A percentile compares a stretch with the other conserved stretches of the same genome.
phyloP scores from a whole-genome alignment of 2,113 vertebrate genomes.

The Bungarus multicinctus region DNA sequence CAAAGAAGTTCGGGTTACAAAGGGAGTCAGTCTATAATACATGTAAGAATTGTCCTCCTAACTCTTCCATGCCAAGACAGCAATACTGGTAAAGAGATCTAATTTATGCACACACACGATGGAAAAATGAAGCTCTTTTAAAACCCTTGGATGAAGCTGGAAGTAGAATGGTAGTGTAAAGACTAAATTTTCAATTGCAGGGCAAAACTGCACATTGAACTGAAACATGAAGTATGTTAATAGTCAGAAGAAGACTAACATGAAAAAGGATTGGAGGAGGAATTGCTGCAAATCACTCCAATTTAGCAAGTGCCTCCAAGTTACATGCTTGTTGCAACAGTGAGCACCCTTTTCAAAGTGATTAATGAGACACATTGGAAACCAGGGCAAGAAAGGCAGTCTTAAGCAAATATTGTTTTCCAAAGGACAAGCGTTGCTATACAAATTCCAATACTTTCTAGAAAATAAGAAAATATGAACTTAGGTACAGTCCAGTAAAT shows the following conservation, averaged over 20 bases:
- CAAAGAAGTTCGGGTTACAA: neutral
- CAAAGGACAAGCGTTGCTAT: neutral
- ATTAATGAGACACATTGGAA: neutral
- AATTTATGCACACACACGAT: neutral
- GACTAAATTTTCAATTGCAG: neutral
- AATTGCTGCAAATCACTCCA: slow-evolving; percentile 1
- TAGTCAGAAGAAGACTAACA: neutral
- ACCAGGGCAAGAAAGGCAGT: neutral
- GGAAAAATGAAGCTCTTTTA: neutral
- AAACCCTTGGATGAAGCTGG: neutral
- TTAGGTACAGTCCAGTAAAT: neutral
- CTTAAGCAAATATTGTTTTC: neutral
- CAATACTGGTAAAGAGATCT: neutral
- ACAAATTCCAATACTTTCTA: neutral
- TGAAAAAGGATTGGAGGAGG: neutral
- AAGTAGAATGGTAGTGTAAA: neutral
- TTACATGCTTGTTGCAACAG: slow-evolving; percentile 8
- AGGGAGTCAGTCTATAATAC: neutral
- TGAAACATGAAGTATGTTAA: neutral
- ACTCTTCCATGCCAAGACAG: neutral
- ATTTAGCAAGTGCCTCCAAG: slow-evolving; percentile 12
- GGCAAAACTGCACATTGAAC: neutral
- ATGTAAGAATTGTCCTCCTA: neutral
- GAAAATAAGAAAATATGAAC: neutral
- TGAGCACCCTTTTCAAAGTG: neutral